Evolutionary conservation across 2,888 invertebrate species (phyloP).

Genomic region (Tachina grossa): DNA sequence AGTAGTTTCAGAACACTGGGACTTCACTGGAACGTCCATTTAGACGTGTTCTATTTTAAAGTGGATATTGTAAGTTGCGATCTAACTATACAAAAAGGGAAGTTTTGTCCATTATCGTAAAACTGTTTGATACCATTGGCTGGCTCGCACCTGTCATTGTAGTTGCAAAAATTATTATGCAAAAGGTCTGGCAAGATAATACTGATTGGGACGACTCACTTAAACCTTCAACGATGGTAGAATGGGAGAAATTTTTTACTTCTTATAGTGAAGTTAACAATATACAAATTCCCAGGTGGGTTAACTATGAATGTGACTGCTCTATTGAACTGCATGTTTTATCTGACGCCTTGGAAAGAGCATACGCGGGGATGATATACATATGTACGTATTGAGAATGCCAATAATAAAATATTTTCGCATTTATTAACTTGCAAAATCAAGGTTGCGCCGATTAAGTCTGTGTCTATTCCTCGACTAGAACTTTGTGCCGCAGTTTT

Average conservation of each 20-base stretch:
- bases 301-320: too few relatives aligned
- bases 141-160: neutral
- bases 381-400: neutral
- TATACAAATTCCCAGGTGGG: neutral
- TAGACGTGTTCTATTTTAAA: neutral
- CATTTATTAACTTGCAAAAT: neutral
- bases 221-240: neutral
- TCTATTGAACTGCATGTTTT: too few relatives aligned
- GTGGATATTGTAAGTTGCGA: neutral
- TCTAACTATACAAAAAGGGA: neutral
- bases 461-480: neutral
- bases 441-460: neutral
- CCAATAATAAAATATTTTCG: neutral
- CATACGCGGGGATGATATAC: neutral
- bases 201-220: neutral
- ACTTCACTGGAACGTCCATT: neutral
- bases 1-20: too few relatives aligned
- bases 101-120: neutral
- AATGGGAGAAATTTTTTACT: neutral
- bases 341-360: too few relatives aligned
- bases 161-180: neutral
- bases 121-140: neutral
- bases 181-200: neutral
- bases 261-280: neutral
- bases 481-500: slow-evolving; percentile 5